Conservation (phyloP, 2,113 vertebrate species). For the Arenaria interpres region DNA sequence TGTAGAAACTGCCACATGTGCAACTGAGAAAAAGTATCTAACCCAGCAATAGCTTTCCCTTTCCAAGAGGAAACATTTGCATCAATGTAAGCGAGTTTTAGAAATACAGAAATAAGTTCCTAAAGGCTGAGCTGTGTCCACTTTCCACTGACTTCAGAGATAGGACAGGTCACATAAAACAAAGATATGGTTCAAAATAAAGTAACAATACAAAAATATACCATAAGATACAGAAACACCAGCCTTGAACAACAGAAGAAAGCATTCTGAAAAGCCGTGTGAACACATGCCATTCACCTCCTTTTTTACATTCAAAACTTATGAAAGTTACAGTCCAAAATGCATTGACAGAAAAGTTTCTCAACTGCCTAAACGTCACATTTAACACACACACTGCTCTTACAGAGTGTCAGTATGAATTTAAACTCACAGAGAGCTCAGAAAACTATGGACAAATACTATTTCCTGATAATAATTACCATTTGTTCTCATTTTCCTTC, state of each 20-base stretch:
- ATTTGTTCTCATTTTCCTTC: not conserved
- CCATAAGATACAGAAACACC: not conserved
- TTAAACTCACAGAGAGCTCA: not conserved
- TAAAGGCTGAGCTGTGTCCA: not conserved
- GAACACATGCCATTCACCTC: not conserved
- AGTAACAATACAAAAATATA: not conserved
- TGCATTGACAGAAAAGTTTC: not conserved
- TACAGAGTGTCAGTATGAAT: not conserved
- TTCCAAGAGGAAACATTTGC: conserved; percentile 52
- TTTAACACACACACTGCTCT: not conserved
- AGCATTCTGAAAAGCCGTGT: not conserved
- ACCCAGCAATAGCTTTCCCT: not conserved
- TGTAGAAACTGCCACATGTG: conserved; percentile 42
- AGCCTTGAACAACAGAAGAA: not conserved
- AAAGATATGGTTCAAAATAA: not conserved
- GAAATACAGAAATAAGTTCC: not conserved
- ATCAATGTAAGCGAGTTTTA: not conserved
- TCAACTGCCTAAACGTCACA: not conserved
- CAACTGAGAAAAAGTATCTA: not conserved
- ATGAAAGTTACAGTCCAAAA: not conserved
- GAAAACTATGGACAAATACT: not conserved
- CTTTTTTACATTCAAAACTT: not conserved
- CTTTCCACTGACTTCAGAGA: not conserved
- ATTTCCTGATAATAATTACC: not conserved
- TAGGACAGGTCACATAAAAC: not conserved